Base-by-base conservation (phyloP, 2,888 invertebrate species). In the Geotrupes spiniger region DNA sequence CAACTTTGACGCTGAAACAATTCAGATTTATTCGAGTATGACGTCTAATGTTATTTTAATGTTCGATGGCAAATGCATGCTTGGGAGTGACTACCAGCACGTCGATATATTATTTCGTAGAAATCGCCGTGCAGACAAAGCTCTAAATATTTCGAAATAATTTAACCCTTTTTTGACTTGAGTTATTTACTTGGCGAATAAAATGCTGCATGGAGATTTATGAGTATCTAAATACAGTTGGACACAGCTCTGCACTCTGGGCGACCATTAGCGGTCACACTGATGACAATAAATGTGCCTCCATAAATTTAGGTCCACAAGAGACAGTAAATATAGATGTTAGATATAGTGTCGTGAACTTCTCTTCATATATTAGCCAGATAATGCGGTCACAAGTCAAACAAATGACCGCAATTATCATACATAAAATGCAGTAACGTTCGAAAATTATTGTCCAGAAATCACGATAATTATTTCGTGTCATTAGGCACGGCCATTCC, bases 221-320 rank as follows among this genome's bases (percentile, higher is more conserved):
- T 56, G 56, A 55, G 49, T 56, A 56, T 58, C 58, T 58, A 58
- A 58, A 57, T 55, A 57, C 58, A 55, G 57, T 57, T 48, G 57
- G 58, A 58, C 58, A 58, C 52, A 55, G 54, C 53, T 58, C 57
- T 57, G 58, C 58, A 58, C 58, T 58, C 58, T 46, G 54, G 56
- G 53, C 55, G 55, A 42, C 58, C 58, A 58, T 58, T 58, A 58
- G 58, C 51, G 58, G 58, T 58, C 58, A 54, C 57, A 49, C 55
- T 58, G 56, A 57, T 58, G 57, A 57, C 55, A 58, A 58, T 58
- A 58, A 58, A 57, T 58, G 58, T 51, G 58, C 55, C 54, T 53
- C 57, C 53, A 57, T 58, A 58, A 57, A 58, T 58, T 58, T 38
- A 26, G 28, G 36, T 33, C 15, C 33, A 15, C 33, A 14, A 33